phyloP scores from a whole-genome alignment of 2,113 vertebrate genomes.

The Odontesthes bonariensis region DNA sequence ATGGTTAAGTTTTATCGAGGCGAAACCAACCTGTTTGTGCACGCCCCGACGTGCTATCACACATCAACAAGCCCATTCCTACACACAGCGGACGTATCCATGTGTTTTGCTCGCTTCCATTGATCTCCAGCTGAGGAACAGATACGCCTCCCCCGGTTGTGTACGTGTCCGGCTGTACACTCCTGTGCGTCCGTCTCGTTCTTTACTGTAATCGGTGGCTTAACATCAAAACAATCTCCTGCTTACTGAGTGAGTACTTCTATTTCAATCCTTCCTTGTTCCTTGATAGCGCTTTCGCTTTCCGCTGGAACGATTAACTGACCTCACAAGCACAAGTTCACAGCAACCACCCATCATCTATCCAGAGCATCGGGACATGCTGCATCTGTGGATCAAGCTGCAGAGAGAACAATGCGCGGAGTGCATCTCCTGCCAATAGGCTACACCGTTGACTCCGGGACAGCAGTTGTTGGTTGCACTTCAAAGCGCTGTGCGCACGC shows the following conservation, averaged over 20 bases:
- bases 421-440: constrained; percentile 23
- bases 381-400: constrained; percentile 37
- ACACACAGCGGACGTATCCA: constrained; percentile 44
- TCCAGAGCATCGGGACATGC: constrained; percentile 34
- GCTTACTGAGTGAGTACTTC: constrained; percentile 32
- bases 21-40: constrained; percentile 61
- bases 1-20: constrained; percentile 64
- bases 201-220: not conserved
- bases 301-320: constrained; percentile 11
- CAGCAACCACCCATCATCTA: constrained; percentile 41
- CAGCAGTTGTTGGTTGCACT: constrained; percentile 69
- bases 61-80: constrained; percentile 32
- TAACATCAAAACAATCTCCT: constrained; percentile 8
- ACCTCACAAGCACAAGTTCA: constrained; percentile 59
- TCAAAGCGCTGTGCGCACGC: constrained; percentile 56
- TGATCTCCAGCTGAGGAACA: constrained; percentile 26
- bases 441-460: constrained; percentile 56
- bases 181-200: not conserved
- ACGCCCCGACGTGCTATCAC: constrained; percentile 47
- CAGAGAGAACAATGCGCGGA: constrained; percentile 63
- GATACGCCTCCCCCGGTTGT: constrained; percentile 7
- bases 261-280: not conserved
- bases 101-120: constrained; percentile 39
- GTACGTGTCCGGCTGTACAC: constrained; percentile 2
- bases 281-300: constrained; percentile 19